Evolutionary conservation across 2,797 vertebrate genomes (phyloP), one percentile per base, ranked within the genome.

Genomic region (Kryptolebias ocellatus): DNA sequence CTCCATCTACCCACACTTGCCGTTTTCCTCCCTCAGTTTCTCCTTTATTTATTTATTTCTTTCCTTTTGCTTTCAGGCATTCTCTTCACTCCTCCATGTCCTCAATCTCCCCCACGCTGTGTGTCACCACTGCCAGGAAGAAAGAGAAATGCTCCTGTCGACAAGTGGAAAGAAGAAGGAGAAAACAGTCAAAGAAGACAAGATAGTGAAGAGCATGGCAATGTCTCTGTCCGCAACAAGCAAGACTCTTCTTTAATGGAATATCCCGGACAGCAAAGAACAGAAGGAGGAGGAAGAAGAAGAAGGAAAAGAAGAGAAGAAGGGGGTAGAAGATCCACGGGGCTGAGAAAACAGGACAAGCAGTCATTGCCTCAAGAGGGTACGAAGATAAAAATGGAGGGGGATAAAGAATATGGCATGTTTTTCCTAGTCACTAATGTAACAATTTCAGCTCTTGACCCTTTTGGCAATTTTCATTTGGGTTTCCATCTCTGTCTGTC

Each of bases 1-100:
- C 49, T 84, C 83, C 85, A 53, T 90, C 91, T 83, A 86, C 83
- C 89, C 86, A 88, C 86, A 87, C 85, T 80, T 64, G 68, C 71
- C 83, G 80, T 83, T 74, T 66, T 74, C 65, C 67, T 62, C 66
- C 53, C 37, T 49, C 68, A 12, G 4, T 54, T 59, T 62, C 63
- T 66, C 57, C 46, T 49, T 28, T 18, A 46, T 62, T 18, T 51
- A 4, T 66, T n/a, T 28, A 20, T 24, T 55, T 60, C 53, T 50
- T 60, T 28, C 34, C 39, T 27, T 54, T 69, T 42, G 66, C 72
- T 80, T 64, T 70, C 53, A 52, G 59, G 80, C 62, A 81, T 65
- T 82, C 60, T 83, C 79, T 75, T 72, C 79, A 78, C 68, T 72
- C 71, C 64, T 67, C 53, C 72, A 67, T 65, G 60, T 79, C 80